A percentile compares a stretch with the other conserved stretches of the same genome.
Evolutionary conservation across 2,113 vertebrate genomes (phyloP).

Genomic region (Eptesicus fuscus): DNA sequence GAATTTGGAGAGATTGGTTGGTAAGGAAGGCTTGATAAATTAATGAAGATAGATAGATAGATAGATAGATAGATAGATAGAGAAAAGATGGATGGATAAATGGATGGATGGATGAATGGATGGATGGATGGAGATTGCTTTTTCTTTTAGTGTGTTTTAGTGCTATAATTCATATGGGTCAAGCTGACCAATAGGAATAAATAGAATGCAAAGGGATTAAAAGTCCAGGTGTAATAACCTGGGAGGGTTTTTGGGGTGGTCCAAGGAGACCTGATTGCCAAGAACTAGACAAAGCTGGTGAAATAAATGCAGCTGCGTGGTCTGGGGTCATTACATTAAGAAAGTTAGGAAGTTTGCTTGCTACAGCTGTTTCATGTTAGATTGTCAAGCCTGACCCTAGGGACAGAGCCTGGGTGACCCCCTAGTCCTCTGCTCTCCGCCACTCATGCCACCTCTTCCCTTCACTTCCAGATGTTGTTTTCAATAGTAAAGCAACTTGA

Average conservation of each 20-base stretch:
- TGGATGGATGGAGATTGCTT: neutral
- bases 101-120: neutral
- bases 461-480: neutral
- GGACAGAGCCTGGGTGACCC: fast-evolving
- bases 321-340: neutral
- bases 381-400: neutral
- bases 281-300: neutral
- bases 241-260: neutral
- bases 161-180: neutral
- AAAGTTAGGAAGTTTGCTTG: neutral
- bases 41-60: neutral
- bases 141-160: neutral
- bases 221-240: neutral
- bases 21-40: neutral
- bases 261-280: neutral
- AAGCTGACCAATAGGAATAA: neutral
- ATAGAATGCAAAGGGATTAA: neutral
- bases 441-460: neutral
- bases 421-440: fast-evolving
- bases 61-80: neutral
- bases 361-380: neutral
- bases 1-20: neutral
- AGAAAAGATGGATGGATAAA: neutral
- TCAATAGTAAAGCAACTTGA: neutral
- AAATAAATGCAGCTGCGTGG: neutral